Percentiles rank a stretch among this genome's conserved stretches.
Evolutionary conservation across 2,113 vertebrate species (phyloP).

Genomic region (Tautogolabrus adspersus): DNA sequence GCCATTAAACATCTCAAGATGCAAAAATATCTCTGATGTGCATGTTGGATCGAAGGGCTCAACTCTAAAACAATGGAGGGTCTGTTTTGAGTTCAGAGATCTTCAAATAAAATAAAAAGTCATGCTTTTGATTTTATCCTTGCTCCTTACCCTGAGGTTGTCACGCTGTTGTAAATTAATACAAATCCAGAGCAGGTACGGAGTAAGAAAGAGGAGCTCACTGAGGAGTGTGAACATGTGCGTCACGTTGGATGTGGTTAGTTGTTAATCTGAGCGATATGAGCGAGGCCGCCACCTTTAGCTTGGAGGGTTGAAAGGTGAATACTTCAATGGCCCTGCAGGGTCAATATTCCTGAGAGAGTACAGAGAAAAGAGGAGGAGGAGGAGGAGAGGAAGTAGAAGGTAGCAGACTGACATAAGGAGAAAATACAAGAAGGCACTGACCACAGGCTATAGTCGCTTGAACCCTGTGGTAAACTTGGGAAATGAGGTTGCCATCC

Average conservation of each 20-base stretch:
- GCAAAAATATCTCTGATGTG: conserved; percentile 48
- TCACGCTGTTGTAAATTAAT: conserved; percentile 24
- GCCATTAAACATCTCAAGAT: conserved; percentile 69
- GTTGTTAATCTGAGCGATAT: conserved; percentile 70
- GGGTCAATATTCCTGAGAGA: conserved; percentile 60
- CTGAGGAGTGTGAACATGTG: conserved; percentile 56
- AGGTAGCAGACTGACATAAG: conserved; percentile 53
- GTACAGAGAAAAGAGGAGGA: conserved; percentile 32
- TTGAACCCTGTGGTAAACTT: conserved; percentile 80
- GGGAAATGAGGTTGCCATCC: conserved; percentile 80
- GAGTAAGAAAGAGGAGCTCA: conserved; percentile 12
- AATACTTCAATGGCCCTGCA: conserved; percentile 56
- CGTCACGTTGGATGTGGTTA: conserved; percentile 67
- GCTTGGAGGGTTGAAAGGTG: conserved; percentile 64
- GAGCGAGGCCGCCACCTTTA: conserved; percentile 67
- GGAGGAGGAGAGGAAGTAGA: conserved; percentile 11
- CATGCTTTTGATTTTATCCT: neutral
- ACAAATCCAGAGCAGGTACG: conserved; percentile 29
- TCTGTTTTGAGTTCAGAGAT: conserved; percentile 37
- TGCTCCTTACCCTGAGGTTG: neutral
- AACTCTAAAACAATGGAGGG: conserved; percentile 21
- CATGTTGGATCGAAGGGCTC: conserved; percentile 18
- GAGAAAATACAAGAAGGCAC: conserved; percentile 48
- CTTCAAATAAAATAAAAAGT: neutral
- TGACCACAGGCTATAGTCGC: conserved; percentile 76